phyloP scores from a whole-genome alignment of 2,113 vertebrate genomes.

The Leptodactylus fuscus region DNA sequence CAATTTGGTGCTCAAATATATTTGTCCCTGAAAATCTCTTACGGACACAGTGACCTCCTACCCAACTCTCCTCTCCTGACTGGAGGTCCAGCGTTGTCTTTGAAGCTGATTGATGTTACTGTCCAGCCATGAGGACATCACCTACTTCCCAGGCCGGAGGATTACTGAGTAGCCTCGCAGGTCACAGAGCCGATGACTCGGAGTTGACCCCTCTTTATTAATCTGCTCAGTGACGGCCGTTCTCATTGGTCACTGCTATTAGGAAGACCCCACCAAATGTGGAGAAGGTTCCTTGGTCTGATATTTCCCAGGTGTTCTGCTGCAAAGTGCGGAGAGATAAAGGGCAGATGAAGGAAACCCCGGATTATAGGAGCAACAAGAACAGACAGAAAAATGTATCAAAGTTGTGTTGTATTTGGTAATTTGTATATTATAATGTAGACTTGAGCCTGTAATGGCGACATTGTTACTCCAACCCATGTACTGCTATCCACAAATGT shows the following conservation, averaged over 20 bases:
- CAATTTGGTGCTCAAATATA: too few relatives aligned
- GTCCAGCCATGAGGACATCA: neutral
- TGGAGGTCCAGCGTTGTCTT: neutral
- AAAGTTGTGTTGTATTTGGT: too few relatives aligned
- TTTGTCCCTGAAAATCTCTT: too few relatives aligned
- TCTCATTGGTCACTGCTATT: neutral
- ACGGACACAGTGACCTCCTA: neutral
- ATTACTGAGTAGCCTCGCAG: neutral
- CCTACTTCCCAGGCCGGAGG: neutral
- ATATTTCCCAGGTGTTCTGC: neutral
- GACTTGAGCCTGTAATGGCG: too few relatives aligned
- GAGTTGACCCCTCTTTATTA: slow-evolving; percentile 5
- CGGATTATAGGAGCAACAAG: too few relatives aligned
- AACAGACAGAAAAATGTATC: too few relatives aligned
- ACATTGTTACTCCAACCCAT: too few relatives aligned
- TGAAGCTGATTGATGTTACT: slow-evolving; percentile 1
- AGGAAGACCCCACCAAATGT: neutral
- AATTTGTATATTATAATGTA: too few relatives aligned
- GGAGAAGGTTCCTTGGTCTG: neutral
- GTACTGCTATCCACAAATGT: too few relatives aligned
- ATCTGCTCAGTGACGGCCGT: slow-evolving; percentile 11
- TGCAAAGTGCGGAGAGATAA: too few relatives aligned
- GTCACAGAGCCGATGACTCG: slow-evolving; percentile 35
- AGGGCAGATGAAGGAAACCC: too few relatives aligned
- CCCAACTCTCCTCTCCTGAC: neutral